Base-by-base conservation (phyloP, 30 jellyfish, hydroid and myxozoan genomes). In the Euphysa ruthae region DNA sequence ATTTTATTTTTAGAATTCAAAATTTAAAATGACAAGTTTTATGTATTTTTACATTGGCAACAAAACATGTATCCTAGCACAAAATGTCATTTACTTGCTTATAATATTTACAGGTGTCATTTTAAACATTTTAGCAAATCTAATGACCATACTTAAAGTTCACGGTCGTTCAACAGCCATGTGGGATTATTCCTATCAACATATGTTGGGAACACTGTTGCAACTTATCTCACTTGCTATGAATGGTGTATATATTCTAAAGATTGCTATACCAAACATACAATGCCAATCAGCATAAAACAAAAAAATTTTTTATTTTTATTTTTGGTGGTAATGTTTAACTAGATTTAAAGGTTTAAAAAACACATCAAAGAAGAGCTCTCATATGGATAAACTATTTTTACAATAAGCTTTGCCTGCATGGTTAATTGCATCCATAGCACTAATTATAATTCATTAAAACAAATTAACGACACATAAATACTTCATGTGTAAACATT, bases 271-370 rank as follows among this genome's bases (percentile, higher is more conserved):
- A 10, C 77, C 63, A 63, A 0, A 7, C 18, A 0, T 63, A 0
- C 0, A 13, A 4, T 63, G 77, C 28, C 77, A 63, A 42, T 62
- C n/a, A 2, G n/a, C n/a, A n/a, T n/a, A n/a, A n/a, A n/a, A n/a
- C n/a, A n/a, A n/a, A n/a, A n/a, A n/a, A n/a, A n/a, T n/a, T n/a
- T n/a, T n/a, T n/a, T n/a, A n/a, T n/a, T n/a, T n/a, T n/a, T n/a
- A n/a, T n/a, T n/a, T n/a, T n/a, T n/a, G n/a, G n/a, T n/a, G n/a
- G n/a, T n/a, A n/a, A n/a, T n/a, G n/a, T n/a, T n/a, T n/a, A n/a
- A n/a, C n/a, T n/a, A n/a, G n/a, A n/a, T n/a, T n/a, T n/a, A n/a
- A n/a, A n/a, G n/a, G n/a, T n/a, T n/a, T n/a, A n/a, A n/a, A n/a
- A n/a, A n/a, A n/a, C n/a, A n/a, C n/a, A n/a, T n/a, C n/a, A n/a